phyloP scores from a whole-genome alignment of 2,888 invertebrate genomes.

The Caenorhabditis imperialis region DNA sequence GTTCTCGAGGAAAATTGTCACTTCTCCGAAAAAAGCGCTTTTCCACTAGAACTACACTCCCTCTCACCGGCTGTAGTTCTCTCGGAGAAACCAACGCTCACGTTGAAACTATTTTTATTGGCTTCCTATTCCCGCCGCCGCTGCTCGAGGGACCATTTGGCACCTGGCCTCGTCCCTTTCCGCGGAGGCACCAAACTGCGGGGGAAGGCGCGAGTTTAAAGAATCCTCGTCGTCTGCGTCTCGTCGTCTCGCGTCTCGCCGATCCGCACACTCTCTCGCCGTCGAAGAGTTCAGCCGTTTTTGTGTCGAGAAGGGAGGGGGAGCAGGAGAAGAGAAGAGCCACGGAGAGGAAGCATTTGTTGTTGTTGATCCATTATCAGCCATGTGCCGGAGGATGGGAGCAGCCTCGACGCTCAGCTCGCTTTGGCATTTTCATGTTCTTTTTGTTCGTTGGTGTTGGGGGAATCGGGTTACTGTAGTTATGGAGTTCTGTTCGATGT shows the following conservation, averaged over 20 bases:
- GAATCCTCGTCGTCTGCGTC: constrained; percentile 5
- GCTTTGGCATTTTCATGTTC: neutral
- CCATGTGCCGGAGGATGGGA: constrained; percentile 15
- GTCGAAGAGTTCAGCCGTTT: constrained; percentile 39
- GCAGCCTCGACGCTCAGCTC: neutral
- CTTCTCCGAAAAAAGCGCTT: too few species aligned
- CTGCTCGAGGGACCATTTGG: too few species aligned
- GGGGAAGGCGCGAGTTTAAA: constrained; percentile 52
- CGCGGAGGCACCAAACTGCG: constrained; percentile 54
- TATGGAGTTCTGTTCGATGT: too few species aligned
- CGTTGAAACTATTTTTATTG: too few species aligned
- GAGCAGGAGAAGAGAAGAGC: neutral
- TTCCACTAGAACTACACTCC: too few species aligned
- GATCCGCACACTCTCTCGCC: constrained; percentile 11
- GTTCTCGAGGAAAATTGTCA: too few species aligned
- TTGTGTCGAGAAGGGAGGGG: constrained; percentile 12
- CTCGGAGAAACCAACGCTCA: too few species aligned
- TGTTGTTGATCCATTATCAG: constrained; percentile 52
- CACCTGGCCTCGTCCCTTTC: too few species aligned
- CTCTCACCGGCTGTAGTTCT: too few species aligned
- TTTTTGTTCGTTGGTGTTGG: constrained; percentile 8
- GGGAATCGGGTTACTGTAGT: too few species aligned
- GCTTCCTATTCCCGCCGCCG: too few species aligned
- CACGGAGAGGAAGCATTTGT: constrained; percentile 36
- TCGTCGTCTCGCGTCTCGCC: constrained; percentile 28